Evolutionary conservation across 2,113 vertebrate genomes (phyloP), one percentile per base, ranked within the genome.

Genomic region (Rhabdomys dilectus): DNA sequence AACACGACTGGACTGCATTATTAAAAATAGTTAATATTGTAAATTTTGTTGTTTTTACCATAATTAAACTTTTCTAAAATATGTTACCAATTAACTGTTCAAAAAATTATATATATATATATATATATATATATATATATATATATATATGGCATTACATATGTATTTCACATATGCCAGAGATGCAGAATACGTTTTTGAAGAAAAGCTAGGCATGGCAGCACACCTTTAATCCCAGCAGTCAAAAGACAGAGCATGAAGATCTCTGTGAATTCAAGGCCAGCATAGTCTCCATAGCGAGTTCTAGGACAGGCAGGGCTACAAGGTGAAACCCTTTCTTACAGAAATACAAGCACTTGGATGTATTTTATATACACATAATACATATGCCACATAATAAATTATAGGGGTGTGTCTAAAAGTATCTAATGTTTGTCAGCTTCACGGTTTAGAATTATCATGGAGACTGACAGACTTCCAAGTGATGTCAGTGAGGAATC

Each of bases 51-150:
- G 39, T 45, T 85, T 85, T 85, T 19, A 45, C 26, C 39, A 64
- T 85, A 64, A 85, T 85, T 85, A 85, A 64, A 62, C 2, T 62
- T 45, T 85, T 64, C 58, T 85, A 45, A 62, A 85, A 85, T 85
- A 45, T 85, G 82, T 45, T 64, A 64, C 24, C n/a, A 85, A 64
- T 64, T 85, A 64, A 85, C 81, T 64, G 24, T 31, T 31, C 42
- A 64, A 85, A 85, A 64, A 45, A 85, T 85, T 64, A 85, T 84
- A 84, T 85, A 85, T 62, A 84, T 64, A 85, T 85, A 85, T 64
- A 85, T 84, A 84, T 64, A 85, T 64, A 85, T 85, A 85, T 84
- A 84, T 45, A 85, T 85, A 85, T 85, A 85, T 62, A 84, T 64
- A 85, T 85, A 84, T 64, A 64, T 85, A 85, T 85, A 85, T 84